Conservation (phyloP, 2,888 invertebrate species). For the Cheilosia impressa region DNA sequence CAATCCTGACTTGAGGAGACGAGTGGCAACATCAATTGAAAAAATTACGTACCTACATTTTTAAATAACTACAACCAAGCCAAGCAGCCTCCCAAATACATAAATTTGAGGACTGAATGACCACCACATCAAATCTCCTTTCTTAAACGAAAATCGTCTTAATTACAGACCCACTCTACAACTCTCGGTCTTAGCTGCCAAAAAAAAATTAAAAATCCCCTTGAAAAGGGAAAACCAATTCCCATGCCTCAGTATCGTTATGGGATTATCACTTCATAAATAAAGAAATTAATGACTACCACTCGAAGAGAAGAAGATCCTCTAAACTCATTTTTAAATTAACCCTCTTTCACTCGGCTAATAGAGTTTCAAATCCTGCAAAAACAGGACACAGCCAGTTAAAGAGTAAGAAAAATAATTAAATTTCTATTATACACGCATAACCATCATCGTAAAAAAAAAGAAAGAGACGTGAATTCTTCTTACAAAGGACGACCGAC, state of each 20-base stretch:
- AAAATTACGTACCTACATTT: no score
- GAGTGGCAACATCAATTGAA: no score
- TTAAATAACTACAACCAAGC: no score
- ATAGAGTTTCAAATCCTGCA: conserved; percentile 15
- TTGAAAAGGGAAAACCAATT: neutral
- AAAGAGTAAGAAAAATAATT: conserved; percentile 32
- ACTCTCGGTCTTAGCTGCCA: neutral
- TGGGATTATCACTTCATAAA: conserved; percentile 56
- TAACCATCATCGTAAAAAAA: conserved; percentile 27
- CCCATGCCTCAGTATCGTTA: conserved; percentile 7
- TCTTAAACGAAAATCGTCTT: no score
- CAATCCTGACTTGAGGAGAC: no score
- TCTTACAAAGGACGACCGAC: conserved; percentile 3
- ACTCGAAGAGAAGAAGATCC: conserved; percentile 15
- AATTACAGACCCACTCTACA: neutral
- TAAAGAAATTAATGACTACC: conserved; percentile 19
- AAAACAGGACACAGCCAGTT: neutral
- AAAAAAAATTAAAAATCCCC: neutral
- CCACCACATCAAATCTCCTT: no score
- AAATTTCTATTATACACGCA: conserved; percentile 58
- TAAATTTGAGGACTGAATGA: no score
- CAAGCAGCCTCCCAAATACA: no score
- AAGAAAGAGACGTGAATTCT: conserved; percentile 12
- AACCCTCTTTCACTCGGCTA: conserved; percentile 32
- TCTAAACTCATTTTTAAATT: conserved; percentile 35